phyloP scores from a whole-genome alignment of 2,888 invertebrate genomes.

The Lordiphosa fenestrarum region DNA sequence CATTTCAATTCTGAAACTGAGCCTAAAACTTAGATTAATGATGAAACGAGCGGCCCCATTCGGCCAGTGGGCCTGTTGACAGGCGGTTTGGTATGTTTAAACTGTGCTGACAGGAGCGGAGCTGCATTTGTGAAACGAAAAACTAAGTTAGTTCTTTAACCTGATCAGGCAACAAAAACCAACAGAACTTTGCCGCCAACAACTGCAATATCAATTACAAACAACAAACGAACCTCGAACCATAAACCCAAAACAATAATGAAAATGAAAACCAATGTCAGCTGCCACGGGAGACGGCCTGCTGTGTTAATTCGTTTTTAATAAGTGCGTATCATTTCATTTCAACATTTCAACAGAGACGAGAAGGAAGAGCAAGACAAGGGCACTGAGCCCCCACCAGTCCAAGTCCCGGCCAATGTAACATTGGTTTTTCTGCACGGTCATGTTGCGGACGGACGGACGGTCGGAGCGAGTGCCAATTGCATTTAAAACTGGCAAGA shows the following conservation, averaged over 20 bases:
- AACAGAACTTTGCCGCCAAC: conserved; percentile 8
- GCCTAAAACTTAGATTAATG: conserved; percentile 68
- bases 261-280: conserved; percentile 49
- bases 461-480: conserved; percentile 71
- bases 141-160: no score
- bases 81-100: conserved; percentile 32
- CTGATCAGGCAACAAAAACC: no score
- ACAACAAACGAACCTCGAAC: conserved; percentile 52
- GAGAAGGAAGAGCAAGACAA: conserved; percentile 26
- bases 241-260: conserved; percentile 38
- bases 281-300: conserved; percentile 47
- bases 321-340: conserved; percentile 77
- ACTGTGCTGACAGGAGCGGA: conserved; percentile 26
- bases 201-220: conserved; percentile 65
- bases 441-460: conserved; percentile 50
- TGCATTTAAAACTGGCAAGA: conserved; percentile 60
- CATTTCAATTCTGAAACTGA: conserved; percentile 60
- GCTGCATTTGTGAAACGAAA: conserved; percentile 8
- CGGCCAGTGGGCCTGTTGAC: conserved; percentile 58
- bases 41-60: conserved; percentile 24
- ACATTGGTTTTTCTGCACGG: conserved; percentile 42
- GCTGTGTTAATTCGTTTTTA: conserved; percentile 74
- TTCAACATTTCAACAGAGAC: conserved; percentile 69
- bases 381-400: conserved; percentile 7
- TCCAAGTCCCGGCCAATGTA: conserved; percentile 39